Base-by-base conservation (phyloP, 2,888 invertebrate species). In the Gastrophysa polygoni region DNA sequence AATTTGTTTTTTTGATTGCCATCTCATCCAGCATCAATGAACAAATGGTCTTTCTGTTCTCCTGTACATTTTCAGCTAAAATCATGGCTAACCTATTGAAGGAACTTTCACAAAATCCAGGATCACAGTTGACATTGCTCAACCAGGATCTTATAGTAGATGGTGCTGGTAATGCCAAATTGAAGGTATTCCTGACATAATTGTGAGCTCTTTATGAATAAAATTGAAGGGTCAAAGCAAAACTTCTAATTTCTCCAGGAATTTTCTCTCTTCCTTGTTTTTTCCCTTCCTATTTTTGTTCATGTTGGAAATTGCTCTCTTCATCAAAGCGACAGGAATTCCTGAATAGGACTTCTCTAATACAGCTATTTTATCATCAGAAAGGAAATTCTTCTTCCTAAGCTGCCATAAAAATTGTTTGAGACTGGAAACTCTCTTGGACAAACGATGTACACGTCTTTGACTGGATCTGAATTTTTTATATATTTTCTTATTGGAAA, bases 1-100 rank as follows among this genome's bases (percentile, higher is more conserved):
- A 17, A 68, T 50, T 55, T 66, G 68, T 57, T 70, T 64, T n/a
- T 32, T 47, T 59, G 5, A 60, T 59, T 34, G 60, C 54, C 43
- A 76, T 76, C 64, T 76, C 73, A 64, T 75, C 74, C 14, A 76
- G 59, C 5, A 75, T 57, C 44, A 77, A 50, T 51, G 66, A 62
- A 58, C 69, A 71, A 10, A 70, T 2, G 20, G 66, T 51, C 51
- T 54, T 16, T 55, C 64, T 44, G 11, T 24, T 34, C 18, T 24
- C 10, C 6, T 56, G 11, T 48, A 67, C 46, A 46, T 32, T 20
- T 32, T 14, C n/a, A 34, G 18, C 14, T 28, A 46, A 47, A 43
- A 61, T 38, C 24, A 38, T 62, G 66, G 52, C 60, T 16, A 73
- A 51, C 20, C 68, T 63, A 7, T 63, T 21, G 8, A 72, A 67